Conservation (phyloP, 1,140 invertebrate species). For the Nephila pilipes region DNA sequence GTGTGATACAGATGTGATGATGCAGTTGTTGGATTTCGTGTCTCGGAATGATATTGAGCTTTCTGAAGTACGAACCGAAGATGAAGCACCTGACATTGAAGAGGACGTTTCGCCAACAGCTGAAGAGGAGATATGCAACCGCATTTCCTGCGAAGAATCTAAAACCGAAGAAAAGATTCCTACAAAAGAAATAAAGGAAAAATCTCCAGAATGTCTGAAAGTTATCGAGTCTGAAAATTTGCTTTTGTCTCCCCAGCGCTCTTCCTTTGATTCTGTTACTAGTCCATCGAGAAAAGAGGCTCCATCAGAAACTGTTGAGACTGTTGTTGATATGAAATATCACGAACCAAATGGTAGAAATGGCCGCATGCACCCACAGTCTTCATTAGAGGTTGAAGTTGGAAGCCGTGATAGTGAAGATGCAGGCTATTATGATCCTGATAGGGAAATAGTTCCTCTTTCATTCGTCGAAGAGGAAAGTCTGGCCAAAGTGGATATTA, state of each 20-base stretch:
- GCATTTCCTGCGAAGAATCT: background rate
- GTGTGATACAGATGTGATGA: constrained; percentile 60
- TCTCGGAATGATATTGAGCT: constrained; percentile 79
- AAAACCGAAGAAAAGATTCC: background rate
- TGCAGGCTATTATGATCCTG: background rate
- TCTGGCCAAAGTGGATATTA: background rate
- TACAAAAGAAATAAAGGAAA: constrained; percentile 26
- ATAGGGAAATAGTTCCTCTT: constrained; percentile 59
- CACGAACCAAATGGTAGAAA: background rate
- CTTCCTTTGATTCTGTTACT: constrained; percentile 67
- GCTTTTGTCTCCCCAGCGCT: constrained; percentile 45
- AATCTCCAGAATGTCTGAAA: constrained; percentile 26
- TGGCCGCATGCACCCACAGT: constrained; percentile 66
- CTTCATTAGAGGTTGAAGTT: constrained; percentile 77
- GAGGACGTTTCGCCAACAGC: constrained; percentile 78
- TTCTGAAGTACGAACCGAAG: constrained; percentile 79
- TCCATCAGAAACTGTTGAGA: constrained; percentile 50
- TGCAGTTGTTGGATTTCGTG: constrained; percentile 70
- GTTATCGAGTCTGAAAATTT: constrained; percentile 45
- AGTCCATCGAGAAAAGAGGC: constrained; percentile 70
- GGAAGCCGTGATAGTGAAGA: constrained; percentile 77
- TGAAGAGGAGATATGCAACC: constrained; percentile 54
- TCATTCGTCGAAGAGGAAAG: constrained; percentile 69
- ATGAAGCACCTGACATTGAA: constrained; percentile 80
- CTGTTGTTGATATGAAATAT: constrained; percentile 27